These are phyloP conservation scores for Sarcophaga subvicina DNA, from an alignment of 2,888 invertebrate species.

Conservation along the genomic window DNA sequence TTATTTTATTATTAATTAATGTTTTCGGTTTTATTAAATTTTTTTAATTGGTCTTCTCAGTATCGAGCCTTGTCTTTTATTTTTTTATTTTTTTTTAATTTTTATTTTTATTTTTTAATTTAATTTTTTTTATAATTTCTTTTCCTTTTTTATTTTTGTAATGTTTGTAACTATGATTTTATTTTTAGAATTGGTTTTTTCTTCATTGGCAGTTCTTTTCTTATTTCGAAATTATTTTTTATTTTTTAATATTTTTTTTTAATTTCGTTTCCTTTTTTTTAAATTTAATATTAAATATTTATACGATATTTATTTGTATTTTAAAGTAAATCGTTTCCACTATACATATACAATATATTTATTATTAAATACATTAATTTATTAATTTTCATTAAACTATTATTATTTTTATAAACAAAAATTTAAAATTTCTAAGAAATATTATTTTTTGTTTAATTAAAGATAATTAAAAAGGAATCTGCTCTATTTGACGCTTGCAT, in stretches of 20 bases:
- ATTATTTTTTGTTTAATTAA: no score
- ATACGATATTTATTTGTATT: conserved; percentile 70
- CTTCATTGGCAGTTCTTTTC: conserved; percentile 79
- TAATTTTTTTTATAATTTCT: conserved; percentile 43
- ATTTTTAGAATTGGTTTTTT: conserved; percentile 73
- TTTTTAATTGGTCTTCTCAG: conserved; percentile 74
- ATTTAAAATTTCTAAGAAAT: neutral
- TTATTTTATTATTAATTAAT: conserved; percentile 20
- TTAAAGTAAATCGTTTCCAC: conserved; percentile 81
- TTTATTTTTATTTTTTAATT: conserved; percentile 43
- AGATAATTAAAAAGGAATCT: no score
- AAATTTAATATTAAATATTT: conserved; percentile 68
- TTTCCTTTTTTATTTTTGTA: conserved; percentile 47
- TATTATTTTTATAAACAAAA: neutral
- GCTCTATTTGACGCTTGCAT: no score
- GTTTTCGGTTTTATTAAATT: conserved; percentile 34
- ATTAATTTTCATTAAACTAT: conserved; percentile 8
- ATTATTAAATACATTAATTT: conserved; percentile 60
- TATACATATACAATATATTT: conserved; percentile 75
- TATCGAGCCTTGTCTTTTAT: conserved; percentile 71
- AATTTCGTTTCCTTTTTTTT: conserved; percentile 56
- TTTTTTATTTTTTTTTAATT: conserved; percentile 38
- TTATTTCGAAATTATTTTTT: conserved; percentile 77
- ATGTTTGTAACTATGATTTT: conserved; percentile 60
- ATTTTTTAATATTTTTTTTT: conserved; percentile 63